Conservation (phyloP, 2,797 vertebrate species). For the Neomorphus geoffroyi region DNA sequence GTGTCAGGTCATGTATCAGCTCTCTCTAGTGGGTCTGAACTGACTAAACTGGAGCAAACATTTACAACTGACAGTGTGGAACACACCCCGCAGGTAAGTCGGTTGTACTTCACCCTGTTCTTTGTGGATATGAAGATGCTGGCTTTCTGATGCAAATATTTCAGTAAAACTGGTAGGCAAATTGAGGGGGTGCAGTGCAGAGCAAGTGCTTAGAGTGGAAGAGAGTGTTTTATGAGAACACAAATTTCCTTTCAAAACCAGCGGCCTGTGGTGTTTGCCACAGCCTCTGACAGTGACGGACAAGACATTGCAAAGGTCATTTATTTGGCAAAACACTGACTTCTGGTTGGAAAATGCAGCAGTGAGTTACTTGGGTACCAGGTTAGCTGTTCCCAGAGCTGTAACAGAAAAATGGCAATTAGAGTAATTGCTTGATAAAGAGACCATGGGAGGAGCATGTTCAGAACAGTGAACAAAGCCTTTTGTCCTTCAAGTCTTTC, state of each 20-base stretch:
- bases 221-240: background rate
- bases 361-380: background rate
- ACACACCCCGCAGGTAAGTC: background rate
- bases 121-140: background rate
- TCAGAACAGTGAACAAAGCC: background rate
- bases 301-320: background rate
- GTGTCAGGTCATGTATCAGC: fast-evolving
- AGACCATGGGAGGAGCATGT: background rate
- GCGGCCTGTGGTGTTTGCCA: background rate
- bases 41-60: background rate
- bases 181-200: background rate
- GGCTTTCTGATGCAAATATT: background rate
- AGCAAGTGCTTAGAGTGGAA: background rate
- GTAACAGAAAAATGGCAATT: background rate
- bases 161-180: background rate
- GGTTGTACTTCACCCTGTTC: background rate
- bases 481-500: background rate
- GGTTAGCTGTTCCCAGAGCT: background rate
- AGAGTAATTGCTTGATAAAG: background rate
- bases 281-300: background rate
- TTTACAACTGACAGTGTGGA: background rate
- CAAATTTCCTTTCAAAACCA: background rate
- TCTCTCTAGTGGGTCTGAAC: background rate
- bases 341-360: background rate
- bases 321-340: background rate